Evolutionary conservation across 2,888 invertebrate species (phyloP), one percentile per base, ranked within the genome.

Genomic region (Charanyca ferruginea): DNA sequence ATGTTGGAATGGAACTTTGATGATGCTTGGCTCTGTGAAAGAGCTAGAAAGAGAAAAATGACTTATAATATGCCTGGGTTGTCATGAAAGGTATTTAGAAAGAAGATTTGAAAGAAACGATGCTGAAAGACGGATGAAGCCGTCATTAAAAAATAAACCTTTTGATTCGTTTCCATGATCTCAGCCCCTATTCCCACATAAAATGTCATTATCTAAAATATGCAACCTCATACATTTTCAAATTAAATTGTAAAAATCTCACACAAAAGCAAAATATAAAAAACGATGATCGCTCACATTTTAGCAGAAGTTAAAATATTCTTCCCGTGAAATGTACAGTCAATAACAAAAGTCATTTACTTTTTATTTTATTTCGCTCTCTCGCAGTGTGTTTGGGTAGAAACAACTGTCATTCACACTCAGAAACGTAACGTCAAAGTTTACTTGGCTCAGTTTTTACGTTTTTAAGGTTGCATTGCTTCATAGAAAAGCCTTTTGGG

Each of bases 371-470:
- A 70, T 69, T 69, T 57, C 55, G 23, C 61, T 64, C 51, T 38
- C 58, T 77, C 18, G 44, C 47, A 41, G 63, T 65, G 59, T 65
- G 18, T 53, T 67, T 38, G 62, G 7, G 53, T 73, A 60, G 59
- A 63, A 71, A 61, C 68, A 76, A 78, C 73, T 78, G 81, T 75
- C 80, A 84, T 63, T 71, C 55, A 60, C 83, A 84, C 67, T 73
- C 66, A 59, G 70, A 66, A 67, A 60, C 55, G 57, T 69, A 44
- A 71, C 63, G 61, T 70, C 62, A 67, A 72, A 73, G 66, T 75
- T 75, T 64, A 55, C 62, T 66, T 73, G 60, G 42, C 59, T 58
- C 38, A 68, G 71, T 77, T 80, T 77, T 61, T 66, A 72, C 47
- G 53, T 54, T 73, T 66, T 74, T 25, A 41, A 38, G 51, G 53